A percentile compares a stretch with the other conserved stretches of the same genome.
These are phyloP conservation scores for Phoebastria nigripes DNA, from an alignment of 2,797 vertebrate genomes.

Conservation along the genomic window DNA sequence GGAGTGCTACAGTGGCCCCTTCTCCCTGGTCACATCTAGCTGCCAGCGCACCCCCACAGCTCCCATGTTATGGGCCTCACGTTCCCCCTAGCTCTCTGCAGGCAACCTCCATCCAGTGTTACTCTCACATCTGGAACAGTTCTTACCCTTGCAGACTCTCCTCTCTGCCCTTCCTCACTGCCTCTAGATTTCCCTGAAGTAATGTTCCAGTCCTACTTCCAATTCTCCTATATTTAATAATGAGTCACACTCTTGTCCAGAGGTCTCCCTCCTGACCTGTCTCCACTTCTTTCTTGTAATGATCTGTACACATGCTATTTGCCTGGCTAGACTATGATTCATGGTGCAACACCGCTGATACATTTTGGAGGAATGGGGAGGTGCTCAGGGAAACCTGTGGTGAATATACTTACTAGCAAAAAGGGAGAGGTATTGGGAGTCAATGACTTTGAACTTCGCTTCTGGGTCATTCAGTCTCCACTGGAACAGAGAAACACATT, in stretches of 20 bases:
- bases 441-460: conserved; percentile 81
- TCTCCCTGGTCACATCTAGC: neutral
- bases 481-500: conserved; percentile 73
- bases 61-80: rapidly evolving
- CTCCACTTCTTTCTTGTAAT: neutral
- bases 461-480: conserved; percentile 81
- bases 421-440: conserved; percentile 86
- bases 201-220: neutral
- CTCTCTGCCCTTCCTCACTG: neutral
- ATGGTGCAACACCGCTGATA: neutral
- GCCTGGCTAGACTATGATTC: neutral
- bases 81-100: neutral
- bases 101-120: neutral
- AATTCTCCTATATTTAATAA: neutral
- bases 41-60: neutral
- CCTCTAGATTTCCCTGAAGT: neutral
- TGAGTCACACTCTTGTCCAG: neutral
- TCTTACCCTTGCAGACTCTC: neutral
- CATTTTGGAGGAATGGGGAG: neutral
- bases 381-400: neutral
- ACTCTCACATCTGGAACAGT: neutral
- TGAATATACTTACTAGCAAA: conserved; percentile 84
- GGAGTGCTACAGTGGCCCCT: neutral
- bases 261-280: neutral
- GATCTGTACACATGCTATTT: neutral